Evolutionary conservation across 1,140 invertebrate genomes (phyloP).

Genomic region (Gonatopus flavifemur): DNA sequence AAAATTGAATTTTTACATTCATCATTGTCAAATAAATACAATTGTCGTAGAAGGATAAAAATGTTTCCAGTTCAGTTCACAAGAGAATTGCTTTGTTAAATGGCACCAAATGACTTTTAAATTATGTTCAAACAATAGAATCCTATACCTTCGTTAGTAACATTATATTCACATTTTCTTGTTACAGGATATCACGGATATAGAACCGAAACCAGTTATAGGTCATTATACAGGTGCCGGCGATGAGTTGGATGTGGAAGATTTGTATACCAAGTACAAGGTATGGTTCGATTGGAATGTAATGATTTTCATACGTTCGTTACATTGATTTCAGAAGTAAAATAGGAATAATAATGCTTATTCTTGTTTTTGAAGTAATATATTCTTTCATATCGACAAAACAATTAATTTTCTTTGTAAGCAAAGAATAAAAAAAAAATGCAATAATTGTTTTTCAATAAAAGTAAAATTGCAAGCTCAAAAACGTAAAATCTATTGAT

Average conservation of each 20-base stretch:
- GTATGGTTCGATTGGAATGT: conserved; percentile 61
- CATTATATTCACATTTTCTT: conserved; percentile 20
- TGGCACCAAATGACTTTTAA: too few relatives aligned
- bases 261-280: conserved; percentile 94
- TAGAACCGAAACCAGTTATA: conserved; percentile 62
- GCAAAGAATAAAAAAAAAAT: too few relatives aligned
- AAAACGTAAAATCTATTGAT: too few relatives aligned
- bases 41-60: not conserved
- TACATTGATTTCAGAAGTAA: conserved; percentile 1
- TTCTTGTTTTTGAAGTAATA: not conserved
- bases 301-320: not conserved
- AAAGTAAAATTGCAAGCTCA: too few relatives aligned
- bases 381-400: not conserved
- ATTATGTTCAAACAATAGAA: too few relatives aligned
- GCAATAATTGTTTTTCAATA: too few relatives aligned
- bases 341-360: not conserved
- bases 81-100: not conserved
- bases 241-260: conserved; percentile 84
- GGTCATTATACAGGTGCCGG: conserved; percentile 58
- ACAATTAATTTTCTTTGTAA: not conserved
- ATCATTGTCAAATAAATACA: not conserved
- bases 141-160: too few relatives aligned
- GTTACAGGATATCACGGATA: conserved; percentile 64
- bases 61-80: not conserved
- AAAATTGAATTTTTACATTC: not conserved